Percentiles rank a stretch among this genome's conserved stretches.
phyloP scores from a whole-genome alignment of 1,140 invertebrate species.

The Camponotus pennsylvanicus region DNA sequence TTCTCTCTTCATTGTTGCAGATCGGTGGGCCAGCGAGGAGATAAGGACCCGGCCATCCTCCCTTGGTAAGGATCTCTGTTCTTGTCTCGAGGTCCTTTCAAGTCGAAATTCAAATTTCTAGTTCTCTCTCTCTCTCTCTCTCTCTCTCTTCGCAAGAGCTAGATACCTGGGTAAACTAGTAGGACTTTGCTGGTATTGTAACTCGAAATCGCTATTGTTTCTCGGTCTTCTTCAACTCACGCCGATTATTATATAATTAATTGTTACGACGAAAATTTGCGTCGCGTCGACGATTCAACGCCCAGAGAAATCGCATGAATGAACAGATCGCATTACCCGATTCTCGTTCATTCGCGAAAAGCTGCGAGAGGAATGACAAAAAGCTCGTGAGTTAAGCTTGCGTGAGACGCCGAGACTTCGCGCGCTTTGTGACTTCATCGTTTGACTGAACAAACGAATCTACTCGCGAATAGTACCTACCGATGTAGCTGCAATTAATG shows the following conservation, averaged over 20 bases:
- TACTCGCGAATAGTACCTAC: neutral
- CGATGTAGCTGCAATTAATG: neutral
- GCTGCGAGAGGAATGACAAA: slow-evolving; percentile 39
- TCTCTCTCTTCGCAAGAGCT: neutral
- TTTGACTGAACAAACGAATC: neutral
- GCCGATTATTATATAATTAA: slow-evolving; percentile 60
- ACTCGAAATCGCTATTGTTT: slow-evolving; percentile 57
- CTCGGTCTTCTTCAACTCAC: slow-evolving; percentile 19
- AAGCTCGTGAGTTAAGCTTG: slow-evolving; percentile 43
- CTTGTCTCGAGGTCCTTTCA: slow-evolving; percentile 36
- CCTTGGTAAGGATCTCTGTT: slow-evolving; percentile 15
- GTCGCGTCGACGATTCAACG: slow-evolving; percentile 10
- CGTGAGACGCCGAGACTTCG: slow-evolving; percentile 12
- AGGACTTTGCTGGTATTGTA: slow-evolving; percentile 28
- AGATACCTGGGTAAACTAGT: slow-evolving; percentile 46
- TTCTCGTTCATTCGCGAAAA: slow-evolving; percentile 45
- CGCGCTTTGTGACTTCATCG: slow-evolving; percentile 24
- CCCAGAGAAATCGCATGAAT: slow-evolving; percentile 47
- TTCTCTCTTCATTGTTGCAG: slow-evolving; percentile 49
- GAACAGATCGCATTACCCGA: slow-evolving; percentile 50
- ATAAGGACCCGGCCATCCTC: slow-evolving; percentile 18
- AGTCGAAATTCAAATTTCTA: slow-evolving; percentile 58
- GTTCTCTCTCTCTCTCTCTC: no score
- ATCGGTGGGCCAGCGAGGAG: slow-evolving; percentile 12
- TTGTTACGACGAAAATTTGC: slow-evolving; percentile 43